Conservation (phyloP, 1,140 invertebrate species). For the Drosophila bocki region DNA sequence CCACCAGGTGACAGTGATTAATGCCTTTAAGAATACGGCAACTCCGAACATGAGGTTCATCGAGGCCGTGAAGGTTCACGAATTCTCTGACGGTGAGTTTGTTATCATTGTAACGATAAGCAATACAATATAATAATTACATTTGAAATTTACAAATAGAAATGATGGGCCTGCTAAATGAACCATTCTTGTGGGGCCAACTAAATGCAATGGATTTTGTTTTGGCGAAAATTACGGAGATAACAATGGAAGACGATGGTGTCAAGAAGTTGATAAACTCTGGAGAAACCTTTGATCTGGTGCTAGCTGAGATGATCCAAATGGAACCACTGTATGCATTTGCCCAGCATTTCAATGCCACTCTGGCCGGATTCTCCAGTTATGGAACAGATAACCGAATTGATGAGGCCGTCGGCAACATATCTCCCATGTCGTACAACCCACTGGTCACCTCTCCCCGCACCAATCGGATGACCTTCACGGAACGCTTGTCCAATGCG, state of each 20-base stretch:
- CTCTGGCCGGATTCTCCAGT: conserved; percentile 65
- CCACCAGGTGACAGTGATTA: conserved; percentile 86
- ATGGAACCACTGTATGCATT: conserved; percentile 62
- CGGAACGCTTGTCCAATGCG: conserved; percentile 84
- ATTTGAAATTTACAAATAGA: conserved; percentile 8
- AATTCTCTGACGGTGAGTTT: conserved; percentile 30
- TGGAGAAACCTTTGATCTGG: conserved; percentile 75
- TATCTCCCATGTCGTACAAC: conserved; percentile 78
- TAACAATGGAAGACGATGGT: conserved; percentile 27
- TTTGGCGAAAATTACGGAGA: neutral
- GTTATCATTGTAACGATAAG: neutral
- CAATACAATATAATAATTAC: too few species aligned
- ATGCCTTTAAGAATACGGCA: conserved; percentile 72
- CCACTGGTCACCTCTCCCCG: conserved; percentile 69
- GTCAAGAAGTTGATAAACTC: conserved; percentile 61
- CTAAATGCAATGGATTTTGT: conserved; percentile 71
- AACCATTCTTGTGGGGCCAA: conserved; percentile 65
- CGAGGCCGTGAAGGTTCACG: conserved; percentile 38
- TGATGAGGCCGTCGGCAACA: conserved; percentile 63
- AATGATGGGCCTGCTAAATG: conserved; percentile 8
- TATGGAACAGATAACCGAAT: conserved; percentile 65
- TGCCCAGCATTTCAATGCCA: conserved; percentile 76
- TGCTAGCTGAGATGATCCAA: conserved; percentile 69
- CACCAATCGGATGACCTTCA: conserved; percentile 84
- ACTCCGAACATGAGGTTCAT: conserved; percentile 82